Conservation (phyloP, 2,888 invertebrate genomes). For the Sclerodermus sp. region DNA sequence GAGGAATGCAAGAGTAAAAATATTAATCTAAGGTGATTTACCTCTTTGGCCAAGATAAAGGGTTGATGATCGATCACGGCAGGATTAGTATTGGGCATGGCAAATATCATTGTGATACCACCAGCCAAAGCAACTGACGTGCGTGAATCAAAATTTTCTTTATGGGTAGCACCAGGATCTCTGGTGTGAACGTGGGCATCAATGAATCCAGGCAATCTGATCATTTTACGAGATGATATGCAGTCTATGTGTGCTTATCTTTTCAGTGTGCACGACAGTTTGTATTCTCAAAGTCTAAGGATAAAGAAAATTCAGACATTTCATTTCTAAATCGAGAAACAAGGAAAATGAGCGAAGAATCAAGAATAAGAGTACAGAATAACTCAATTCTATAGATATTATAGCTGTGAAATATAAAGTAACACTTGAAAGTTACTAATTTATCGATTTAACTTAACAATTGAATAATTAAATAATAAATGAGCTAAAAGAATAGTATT, state of each 20-base stretch:
- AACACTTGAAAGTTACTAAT: too few relatives aligned
- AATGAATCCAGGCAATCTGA: conserved; percentile 93
- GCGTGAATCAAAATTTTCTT: conserved; percentile 93
- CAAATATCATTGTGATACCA: conserved; percentile 91
- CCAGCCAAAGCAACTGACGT: conserved; percentile 88
- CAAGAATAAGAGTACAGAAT: too few relatives aligned
- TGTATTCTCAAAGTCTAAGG: conserved; percentile 70
- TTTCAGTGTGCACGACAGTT: conserved; percentile 71
- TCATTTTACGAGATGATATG: conserved; percentile 84
- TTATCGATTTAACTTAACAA: too few relatives aligned
- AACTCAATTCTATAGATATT: too few relatives aligned
- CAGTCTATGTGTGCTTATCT: conserved; percentile 98
- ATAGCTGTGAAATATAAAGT: too few relatives aligned
- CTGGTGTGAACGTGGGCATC: conserved; percentile 97
- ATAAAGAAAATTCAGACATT: too few relatives aligned
- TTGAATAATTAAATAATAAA: too few relatives aligned
- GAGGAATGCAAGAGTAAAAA: too few relatives aligned
- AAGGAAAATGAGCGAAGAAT: too few relatives aligned
- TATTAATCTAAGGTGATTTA: conserved; percentile 47
- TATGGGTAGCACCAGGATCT: conserved; percentile 96
- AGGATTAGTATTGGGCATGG: conserved; percentile 98
- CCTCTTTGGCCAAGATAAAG: conserved; percentile 77
- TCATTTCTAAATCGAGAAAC: too few relatives aligned
- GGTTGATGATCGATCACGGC: conserved; percentile 83
- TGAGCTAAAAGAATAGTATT: too few relatives aligned